phyloP scores from a whole-genome alignment of 2,797 vertebrate species.

The Neopelma chrysocephalum region DNA sequence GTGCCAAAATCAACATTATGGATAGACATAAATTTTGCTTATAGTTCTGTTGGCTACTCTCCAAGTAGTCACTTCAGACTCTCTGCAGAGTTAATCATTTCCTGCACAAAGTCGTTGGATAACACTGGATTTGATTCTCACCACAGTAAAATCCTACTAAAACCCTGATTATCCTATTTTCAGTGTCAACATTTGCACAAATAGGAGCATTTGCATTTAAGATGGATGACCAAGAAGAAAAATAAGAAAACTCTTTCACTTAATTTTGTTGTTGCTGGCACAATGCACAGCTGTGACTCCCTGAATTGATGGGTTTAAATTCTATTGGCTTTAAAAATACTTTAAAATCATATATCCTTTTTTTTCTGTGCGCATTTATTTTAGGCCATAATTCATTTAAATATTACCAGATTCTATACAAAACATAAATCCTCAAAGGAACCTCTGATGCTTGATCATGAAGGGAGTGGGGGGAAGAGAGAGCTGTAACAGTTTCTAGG shows the following conservation, averaged over 20 bases:
- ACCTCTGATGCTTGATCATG: not conserved
- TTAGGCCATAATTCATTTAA: not conserved
- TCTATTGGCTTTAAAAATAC: not conserved
- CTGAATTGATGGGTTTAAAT: not conserved
- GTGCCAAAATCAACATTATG: slow-evolving; percentile 5
- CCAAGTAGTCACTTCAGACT: slow-evolving; percentile 1
- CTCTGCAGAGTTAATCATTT: not conserved
- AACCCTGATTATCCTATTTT: not conserved
- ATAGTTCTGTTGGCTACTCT: not conserved
- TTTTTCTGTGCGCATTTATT: not conserved
- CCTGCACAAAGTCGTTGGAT: not conserved
- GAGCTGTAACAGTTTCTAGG: not conserved
- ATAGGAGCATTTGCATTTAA: not conserved
- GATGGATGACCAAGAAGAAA: not conserved
- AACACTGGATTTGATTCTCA: not conserved
- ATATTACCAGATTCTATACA: not conserved
- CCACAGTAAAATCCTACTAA: not conserved
- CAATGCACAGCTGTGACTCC: not conserved
- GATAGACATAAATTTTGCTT: slow-evolving; percentile 17
- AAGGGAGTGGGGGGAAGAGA: not conserved
- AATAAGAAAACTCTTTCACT: not conserved
- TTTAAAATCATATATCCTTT: not conserved
- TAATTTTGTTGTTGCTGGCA: not conserved
- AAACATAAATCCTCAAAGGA: not conserved
- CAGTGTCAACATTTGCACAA: not conserved